These are phyloP conservation scores for Meiosimyza platycephala DNA, from an alignment of 2,888 invertebrate genomes.

Conservation along the genomic window DNA sequence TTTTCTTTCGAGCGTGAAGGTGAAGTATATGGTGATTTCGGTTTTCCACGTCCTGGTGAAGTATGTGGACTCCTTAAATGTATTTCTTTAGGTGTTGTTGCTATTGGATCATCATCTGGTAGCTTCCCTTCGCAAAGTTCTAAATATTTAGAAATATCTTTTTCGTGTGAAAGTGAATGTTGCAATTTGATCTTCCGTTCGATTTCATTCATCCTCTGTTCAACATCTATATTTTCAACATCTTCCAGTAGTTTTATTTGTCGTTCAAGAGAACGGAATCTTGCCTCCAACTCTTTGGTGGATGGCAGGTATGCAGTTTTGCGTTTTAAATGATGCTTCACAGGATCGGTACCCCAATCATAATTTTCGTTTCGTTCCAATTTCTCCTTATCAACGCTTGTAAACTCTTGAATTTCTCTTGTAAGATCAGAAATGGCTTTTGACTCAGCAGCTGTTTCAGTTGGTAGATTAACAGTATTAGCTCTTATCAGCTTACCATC, in stretches of 20 bases:
- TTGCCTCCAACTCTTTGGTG: conserved; percentile 61
- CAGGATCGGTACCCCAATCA: conserved; percentile 61
- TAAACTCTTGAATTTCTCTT: conserved; percentile 55
- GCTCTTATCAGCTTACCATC: conserved; percentile 50
- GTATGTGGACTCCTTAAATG: conserved; percentile 28
- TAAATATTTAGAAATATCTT: conserved; percentile 57
- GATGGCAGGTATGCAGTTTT: conserved; percentile 60
- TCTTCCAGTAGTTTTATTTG: conserved; percentile 60
- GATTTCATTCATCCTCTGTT: conserved; percentile 57
- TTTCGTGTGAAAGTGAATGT: conserved; percentile 61
- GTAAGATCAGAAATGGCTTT: conserved; percentile 56
- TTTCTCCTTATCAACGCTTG: conserved; percentile 43
- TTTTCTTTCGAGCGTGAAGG: conserved; percentile 47
- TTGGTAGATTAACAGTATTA: conserved; percentile 41
- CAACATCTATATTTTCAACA: conserved; percentile 62
- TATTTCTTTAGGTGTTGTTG: conserved; percentile 2
- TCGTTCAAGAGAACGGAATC: conserved; percentile 60
- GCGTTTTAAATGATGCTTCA: conserved; percentile 59
- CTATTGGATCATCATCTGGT: conserved; percentile 28
- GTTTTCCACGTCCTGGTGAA: conserved; percentile 28
- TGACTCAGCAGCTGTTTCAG: conserved; percentile 43
- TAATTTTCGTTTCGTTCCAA: conserved; percentile 46
- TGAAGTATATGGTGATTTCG: conserved; percentile 51
- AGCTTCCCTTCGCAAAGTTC: conserved; percentile 60
- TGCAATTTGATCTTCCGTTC: conserved; percentile 61